Conservation (phyloP, 2,113 vertebrate species). For the Pimephales promelas region DNA sequence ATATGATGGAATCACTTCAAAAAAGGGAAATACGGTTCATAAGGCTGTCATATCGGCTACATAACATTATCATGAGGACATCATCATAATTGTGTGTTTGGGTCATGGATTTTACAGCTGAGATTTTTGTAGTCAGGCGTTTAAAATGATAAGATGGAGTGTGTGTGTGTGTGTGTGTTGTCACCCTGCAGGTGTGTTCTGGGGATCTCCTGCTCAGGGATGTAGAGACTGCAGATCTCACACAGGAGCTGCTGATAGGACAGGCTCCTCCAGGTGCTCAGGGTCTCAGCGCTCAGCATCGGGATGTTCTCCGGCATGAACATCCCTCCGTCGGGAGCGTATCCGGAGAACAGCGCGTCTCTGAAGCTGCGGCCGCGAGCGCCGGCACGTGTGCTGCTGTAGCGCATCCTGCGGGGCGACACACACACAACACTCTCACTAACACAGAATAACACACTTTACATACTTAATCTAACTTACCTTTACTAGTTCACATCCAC, state of each 20-base stretch:
- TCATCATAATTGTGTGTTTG: too few relatives aligned
- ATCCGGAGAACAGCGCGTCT: conserved; percentile 86
- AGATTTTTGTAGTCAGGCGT: too few relatives aligned
- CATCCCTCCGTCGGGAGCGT: conserved; percentile 86
- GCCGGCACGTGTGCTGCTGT: conserved; percentile 84
- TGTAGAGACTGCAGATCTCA: conserved; percentile 84
- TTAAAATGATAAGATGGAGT: too few relatives aligned
- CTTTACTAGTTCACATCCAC: too few relatives aligned
- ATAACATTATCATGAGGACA: too few relatives aligned
- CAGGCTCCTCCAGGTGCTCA: conserved; percentile 78
- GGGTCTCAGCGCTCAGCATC: conserved; percentile 67
- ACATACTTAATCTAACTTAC: too few relatives aligned
- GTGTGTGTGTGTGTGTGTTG: conserved; percentile 23
- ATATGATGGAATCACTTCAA: too few relatives aligned
- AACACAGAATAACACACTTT: too few relatives aligned
- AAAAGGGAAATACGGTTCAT: too few relatives aligned
- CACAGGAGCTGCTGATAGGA: conserved; percentile 82
- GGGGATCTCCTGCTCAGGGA: conserved; percentile 76
- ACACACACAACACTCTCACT: too few relatives aligned
- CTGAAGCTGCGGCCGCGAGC: conserved; percentile 72
- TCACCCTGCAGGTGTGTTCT: conserved; percentile 77
- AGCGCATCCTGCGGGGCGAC: conserved; percentile 73
- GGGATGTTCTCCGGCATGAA: conserved; percentile 86
- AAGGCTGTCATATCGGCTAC: too few relatives aligned
- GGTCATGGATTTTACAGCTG: too few relatives aligned